Evolutionary conservation across 92 coral and sea anemone genomes (phyloP), one percentile per base, ranked within the genome.

Genomic region (Zoanthus solanderi): DNA sequence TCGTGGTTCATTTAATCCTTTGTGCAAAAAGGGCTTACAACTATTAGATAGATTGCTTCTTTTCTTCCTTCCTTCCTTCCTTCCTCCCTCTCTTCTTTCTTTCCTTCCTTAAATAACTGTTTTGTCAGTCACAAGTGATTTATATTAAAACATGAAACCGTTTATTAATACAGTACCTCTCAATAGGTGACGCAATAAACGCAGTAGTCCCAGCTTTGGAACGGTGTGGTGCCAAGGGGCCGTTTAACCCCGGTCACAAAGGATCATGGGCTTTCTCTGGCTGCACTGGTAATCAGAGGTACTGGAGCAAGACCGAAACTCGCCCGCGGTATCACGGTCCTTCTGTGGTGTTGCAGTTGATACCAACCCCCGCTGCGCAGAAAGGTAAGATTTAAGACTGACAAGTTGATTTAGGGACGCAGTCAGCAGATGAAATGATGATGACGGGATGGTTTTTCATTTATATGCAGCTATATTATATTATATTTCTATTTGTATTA

Each of bases 301-400:
- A 90, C 85, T 97, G 98, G 96, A 87, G 94, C 44, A 89, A 93
- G 61, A 90, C 96, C 13, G 99, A 96, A 72, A 84, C 92, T 11
- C 96, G 99, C 10, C 96, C 99, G 13, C 93, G 98, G 28, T 95
- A 93, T 78, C 94, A 94, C 10, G 99, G 99, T 15, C 99, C 99
- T 2, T 85, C 99, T 18, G 92, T 96, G 52, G 96, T 96, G 73
- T 93, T 96, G 1, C 95, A 95, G 69, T 85, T 96, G 13, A 96
- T 96, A 30, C 98, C 98, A 3, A 96, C 99, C 12, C 99, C 99
- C 6, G 99, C 99, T 11, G 94, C 96, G 4, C 98, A 96, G 85
- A 93, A 94, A 92, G 99, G 99, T 96, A 75, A 60, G 78, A 9
- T 5, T n/a, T 6, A 31, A 63, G 10, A 28, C 74, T 32, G 42